Percentiles rank a stretch among this genome's conserved stretches.
phyloP scores from a whole-genome alignment of 2,797 vertebrate species.

The Lepus townsendii region DNA sequence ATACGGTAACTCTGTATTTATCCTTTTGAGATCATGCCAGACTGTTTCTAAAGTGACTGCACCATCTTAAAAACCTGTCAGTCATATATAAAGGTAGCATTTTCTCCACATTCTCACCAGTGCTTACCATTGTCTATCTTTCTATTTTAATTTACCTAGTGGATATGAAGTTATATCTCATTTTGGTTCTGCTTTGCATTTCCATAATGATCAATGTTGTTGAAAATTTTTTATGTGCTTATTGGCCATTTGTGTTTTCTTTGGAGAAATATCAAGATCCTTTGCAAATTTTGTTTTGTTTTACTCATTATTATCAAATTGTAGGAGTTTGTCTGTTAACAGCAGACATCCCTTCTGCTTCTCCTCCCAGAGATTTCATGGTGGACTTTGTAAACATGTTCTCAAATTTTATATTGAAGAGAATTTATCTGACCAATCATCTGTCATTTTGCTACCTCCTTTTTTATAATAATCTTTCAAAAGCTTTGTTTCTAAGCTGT shows the following conservation, averaged over 20 bases:
- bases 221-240: not conserved
- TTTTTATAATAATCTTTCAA: slow-evolving; percentile 37
- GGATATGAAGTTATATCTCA: not conserved
- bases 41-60: not conserved
- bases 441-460: not conserved
- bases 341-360: slow-evolving; percentile 14
- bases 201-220: not conserved
- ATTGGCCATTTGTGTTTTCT: not conserved
- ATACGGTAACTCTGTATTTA: not conserved
- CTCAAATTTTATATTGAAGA: slow-evolving; percentile 43
- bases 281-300: not conserved
- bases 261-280: not conserved
- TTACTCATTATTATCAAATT: not conserved
- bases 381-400: slow-evolving; percentile 9
- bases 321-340: slow-evolving; percentile 38
- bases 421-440: slow-evolving; percentile 32
- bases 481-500: not conserved
- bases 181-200: not conserved
- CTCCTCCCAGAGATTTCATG: slow-evolving; percentile 34
- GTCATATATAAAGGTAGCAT: not conserved
- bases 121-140: not conserved
- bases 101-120: not conserved
- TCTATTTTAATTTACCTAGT: not conserved
- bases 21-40: not conserved
- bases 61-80: not conserved